Conservation (phyloP, 53 echinoderm and acorn worm genomes). For the Apostichopus leukothele region DNA sequence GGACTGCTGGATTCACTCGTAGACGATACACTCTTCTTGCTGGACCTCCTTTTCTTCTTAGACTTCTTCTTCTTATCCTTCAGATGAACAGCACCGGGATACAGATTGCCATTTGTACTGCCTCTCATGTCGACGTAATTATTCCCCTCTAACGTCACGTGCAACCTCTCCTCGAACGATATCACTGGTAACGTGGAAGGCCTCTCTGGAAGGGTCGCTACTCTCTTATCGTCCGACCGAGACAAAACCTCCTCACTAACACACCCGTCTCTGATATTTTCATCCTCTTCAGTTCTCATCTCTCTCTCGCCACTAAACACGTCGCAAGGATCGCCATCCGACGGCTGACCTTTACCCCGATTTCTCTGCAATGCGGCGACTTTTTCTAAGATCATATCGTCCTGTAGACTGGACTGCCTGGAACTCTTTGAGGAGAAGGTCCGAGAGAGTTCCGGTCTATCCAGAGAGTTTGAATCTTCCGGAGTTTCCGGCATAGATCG, state of each 20-base stretch:
- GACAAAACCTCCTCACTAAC: neutral
- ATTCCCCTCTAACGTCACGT: neutral
- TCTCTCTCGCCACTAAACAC: neutral
- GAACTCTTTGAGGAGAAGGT: constrained; percentile 33
- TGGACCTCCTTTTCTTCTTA: constrained; percentile 57
- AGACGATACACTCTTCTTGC: neutral
- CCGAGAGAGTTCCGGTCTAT: constrained; percentile 14
- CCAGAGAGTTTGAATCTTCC: constrained; percentile 15
- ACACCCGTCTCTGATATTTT: neutral
- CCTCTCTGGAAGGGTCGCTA: constrained; percentile 26
- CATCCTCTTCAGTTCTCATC: neutral
- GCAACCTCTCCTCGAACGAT: constrained; percentile 44
- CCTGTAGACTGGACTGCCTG: constrained; percentile 34
- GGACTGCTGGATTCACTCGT: neutral
- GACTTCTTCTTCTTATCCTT: constrained; percentile 64
- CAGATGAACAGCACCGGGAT: constrained; percentile 58
- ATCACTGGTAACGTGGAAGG: constrained; percentile 53
- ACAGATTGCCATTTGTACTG: constrained; percentile 17
- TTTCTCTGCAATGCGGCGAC: constrained; percentile 11
- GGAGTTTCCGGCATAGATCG: neutral
- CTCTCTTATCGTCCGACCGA: neutral
- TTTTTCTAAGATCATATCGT: constrained; percentile 41
- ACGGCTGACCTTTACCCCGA: neutral
- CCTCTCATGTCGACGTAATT: constrained; percentile 11
- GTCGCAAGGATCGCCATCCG: neutral